Conservation (phyloP, 2,113 vertebrate species). For the Oriolus oriolus region DNA sequence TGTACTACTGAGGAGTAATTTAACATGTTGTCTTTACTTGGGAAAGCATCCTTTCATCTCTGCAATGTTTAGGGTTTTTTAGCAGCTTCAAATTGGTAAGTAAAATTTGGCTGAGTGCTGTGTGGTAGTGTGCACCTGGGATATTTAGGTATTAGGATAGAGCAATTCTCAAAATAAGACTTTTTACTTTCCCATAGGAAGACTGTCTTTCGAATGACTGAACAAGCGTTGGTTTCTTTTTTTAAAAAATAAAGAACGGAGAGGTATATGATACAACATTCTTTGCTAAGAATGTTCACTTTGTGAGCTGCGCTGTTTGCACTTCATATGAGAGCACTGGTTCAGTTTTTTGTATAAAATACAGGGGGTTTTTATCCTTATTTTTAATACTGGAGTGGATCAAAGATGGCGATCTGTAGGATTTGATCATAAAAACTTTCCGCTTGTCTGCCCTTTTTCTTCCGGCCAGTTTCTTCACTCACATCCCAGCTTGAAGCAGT, state of each 20-base stretch:
- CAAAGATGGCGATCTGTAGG: neutral
- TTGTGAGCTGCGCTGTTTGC: neutral
- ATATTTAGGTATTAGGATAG: neutral
- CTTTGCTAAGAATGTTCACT: neutral
- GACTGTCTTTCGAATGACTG: neutral
- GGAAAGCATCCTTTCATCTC: neutral
- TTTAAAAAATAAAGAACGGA: too few relatives aligned
- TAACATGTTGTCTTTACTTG: neutral
- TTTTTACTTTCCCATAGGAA: neutral
- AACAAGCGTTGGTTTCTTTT: neutral
- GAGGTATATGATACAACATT: neutral
- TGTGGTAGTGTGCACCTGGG: neutral
- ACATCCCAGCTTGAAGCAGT: neutral
- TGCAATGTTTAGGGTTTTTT: neutral
- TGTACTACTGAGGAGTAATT: neutral
- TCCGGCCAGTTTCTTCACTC: neutral
- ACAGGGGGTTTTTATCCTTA: rapidly evolving
- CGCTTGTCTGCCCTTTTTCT: neutral
- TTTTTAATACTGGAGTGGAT: neutral
- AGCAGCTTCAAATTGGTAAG: neutral
- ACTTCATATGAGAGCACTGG: neutral
- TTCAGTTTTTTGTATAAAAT: neutral
- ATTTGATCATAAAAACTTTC: neutral
- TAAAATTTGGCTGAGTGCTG: neutral
- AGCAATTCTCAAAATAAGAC: neutral